phyloP scores from a whole-genome alignment of 2,888 invertebrate genomes.

The Noctuana brunneofusca region DNA sequence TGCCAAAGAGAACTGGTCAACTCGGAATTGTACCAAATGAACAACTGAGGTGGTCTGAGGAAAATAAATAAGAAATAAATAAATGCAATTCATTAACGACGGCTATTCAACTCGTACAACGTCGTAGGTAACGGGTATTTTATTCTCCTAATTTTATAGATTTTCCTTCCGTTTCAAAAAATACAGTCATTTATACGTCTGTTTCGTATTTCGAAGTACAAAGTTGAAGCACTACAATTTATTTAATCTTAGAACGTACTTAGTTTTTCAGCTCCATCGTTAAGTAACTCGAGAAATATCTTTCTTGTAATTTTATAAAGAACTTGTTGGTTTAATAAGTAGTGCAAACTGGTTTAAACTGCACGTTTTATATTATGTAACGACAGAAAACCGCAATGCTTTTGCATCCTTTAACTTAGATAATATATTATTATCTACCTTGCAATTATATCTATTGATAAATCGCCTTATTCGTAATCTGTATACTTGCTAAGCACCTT shows the following conservation, averaged over 20 bases:
- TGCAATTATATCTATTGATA: neutral
- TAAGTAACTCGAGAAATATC: neutral
- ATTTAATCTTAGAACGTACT: no score
- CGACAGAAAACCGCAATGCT: conserved; percentile 3
- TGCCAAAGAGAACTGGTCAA: conserved; percentile 14
- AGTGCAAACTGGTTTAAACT: conserved; percentile 18
- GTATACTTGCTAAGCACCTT: no score
- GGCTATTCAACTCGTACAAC: neutral
- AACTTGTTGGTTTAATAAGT: conserved; percentile 17
- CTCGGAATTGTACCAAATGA: conserved; percentile 1
- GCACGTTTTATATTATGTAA: conserved; percentile 6
- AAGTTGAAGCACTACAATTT: no score
- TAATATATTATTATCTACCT: neutral
- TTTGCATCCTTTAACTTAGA: neutral
- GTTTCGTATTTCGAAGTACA: no score
- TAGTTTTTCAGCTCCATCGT: neutral
- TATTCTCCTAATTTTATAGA: no score
- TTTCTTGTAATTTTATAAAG: conserved; percentile 12
- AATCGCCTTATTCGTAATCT: no score
- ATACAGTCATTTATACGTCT: no score
- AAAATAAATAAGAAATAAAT: conserved; percentile 4
- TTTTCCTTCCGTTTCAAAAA: no score
- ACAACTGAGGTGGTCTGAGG: conserved; percentile 2
- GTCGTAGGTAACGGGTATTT: neutral
- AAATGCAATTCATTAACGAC: conserved; percentile 1